Base-by-base conservation (phyloP, 1,140 invertebrate species). In the Apis laboriosa region DNA sequence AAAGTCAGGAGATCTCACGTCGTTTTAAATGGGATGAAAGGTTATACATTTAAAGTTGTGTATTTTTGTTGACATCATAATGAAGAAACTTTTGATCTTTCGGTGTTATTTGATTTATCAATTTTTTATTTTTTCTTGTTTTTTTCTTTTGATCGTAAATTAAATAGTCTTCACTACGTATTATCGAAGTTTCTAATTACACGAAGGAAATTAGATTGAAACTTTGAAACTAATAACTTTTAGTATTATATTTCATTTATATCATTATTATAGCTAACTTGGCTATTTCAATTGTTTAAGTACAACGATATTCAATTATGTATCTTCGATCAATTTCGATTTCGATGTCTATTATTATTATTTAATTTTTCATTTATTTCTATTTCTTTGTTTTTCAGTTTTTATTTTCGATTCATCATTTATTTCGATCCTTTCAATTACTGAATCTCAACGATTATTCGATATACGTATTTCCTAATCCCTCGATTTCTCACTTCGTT, bases 401-500 rank as follows among this genome's bases (percentile, higher is more conserved):
- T 21, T 19, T 15, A 12, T 9, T 66, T 43, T 9, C 66, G 19
- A 66, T 17, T 19, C 9, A n/a, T 28, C 19, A 21, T n/a, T 49
- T 49, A 43, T 66, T 19, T 64, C 28, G 28, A 28, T 34, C 13
- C 15, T 28, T 64, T 64, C 63, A 19, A 64, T 64, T 34, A 64
- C 63, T 28, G 9, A 24, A 15, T 34, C 28, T 64, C 24, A 8
- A 28, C 63, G 24, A 64, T 64, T 15, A 28, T 24, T 15, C 63
- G 63, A 64, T 19, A 64, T 28, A 11, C 19, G 34, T n/a, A 43
- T 49, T 49, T 68, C 21, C 43, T 21, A 49, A 68, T 49, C 19
- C 43, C n/a, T 68, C 34, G 66, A 68, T 68, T n/a, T 68, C 34
- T 68, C 43, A 68, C 66, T 68, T 68, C 66, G 43, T 68, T 68